Evolutionary conservation across 2,797 vertebrate species (phyloP).

Genomic region (Spinibarbus caldwelli): DNA sequence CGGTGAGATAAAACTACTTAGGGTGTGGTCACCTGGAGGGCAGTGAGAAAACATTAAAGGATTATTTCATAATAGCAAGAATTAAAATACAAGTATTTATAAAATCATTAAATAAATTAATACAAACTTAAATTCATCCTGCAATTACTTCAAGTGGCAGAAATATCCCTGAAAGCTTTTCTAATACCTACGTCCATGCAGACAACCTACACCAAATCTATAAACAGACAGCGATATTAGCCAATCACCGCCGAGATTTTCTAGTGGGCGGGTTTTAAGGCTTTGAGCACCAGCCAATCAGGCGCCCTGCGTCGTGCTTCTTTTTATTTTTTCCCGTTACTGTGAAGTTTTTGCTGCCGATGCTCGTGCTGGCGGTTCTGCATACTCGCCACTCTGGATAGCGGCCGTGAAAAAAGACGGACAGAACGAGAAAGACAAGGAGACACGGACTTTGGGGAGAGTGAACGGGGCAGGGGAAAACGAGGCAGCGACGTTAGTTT

Average conservation of each 20-base stretch:
- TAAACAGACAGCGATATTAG: constrained; percentile 56
- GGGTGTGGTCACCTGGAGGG: constrained; percentile 51
- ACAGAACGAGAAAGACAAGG: constrained; percentile 49
- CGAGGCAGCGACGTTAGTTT: constrained; percentile 67
- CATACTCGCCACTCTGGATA: constrained; percentile 63
- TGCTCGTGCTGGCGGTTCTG: constrained; percentile 63
- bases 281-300: constrained; percentile 69
- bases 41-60: background rate
- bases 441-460: constrained; percentile 51
- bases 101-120: background rate
- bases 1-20: constrained; percentile 12
- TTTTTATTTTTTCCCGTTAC: constrained; percentile 68
- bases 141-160: background rate
- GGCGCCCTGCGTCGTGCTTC: constrained; percentile 62
- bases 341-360: constrained; percentile 76
- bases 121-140: background rate
- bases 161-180: constrained; percentile 47
- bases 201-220: constrained; percentile 66
- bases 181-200: constrained; percentile 49
- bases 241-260: constrained; percentile 66
- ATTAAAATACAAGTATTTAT: background rate
- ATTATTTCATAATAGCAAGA: background rate
- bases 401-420: constrained; percentile 51
- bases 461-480: constrained; percentile 55
- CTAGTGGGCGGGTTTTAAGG: constrained; percentile 56